Percentiles rank a stretch among this genome's conserved stretches.
phyloP scores from a whole-genome alignment of 2,888 invertebrate species.

The Xanthostigma xanthostigma region DNA sequence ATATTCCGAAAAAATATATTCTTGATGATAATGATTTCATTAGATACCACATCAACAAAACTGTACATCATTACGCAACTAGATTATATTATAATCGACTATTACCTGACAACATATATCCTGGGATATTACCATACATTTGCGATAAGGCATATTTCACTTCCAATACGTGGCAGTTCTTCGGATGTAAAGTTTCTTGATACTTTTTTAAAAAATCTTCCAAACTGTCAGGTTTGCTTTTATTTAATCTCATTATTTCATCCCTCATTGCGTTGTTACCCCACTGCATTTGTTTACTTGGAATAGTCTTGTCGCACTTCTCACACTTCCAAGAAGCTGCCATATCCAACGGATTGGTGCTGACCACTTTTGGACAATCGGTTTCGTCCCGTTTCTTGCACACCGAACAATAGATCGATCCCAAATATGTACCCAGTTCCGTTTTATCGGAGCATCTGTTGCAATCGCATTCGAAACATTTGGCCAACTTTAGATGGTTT shows the following conservation, averaged over 20 bases:
- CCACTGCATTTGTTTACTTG: constrained; percentile 42
- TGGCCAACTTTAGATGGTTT: constrained; percentile 39
- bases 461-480: constrained; percentile 56
- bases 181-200: constrained; percentile 45
- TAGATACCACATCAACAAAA: no score
- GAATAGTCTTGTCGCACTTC: constrained; percentile 39
- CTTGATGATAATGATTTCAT: no score
- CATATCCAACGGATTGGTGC: constrained; percentile 42
- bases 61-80: no score
- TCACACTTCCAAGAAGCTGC: constrained; percentile 48
- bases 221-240: constrained; percentile 34
- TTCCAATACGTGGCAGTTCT: constrained; percentile 49
- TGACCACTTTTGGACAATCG: constrained; percentile 36
- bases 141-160: constrained; percentile 54
- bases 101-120: constrained; percentile 38
- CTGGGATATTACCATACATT: constrained; percentile 47
- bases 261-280: constrained; percentile 45
- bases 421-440: constrained; percentile 44
- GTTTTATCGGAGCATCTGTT: constrained; percentile 52
- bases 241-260: constrained; percentile 39
- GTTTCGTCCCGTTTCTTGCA: constrained; percentile 35
- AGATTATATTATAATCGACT: no score
- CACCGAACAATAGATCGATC: constrained; percentile 46
- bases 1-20: no score
- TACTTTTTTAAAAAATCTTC: constrained; percentile 50